These are phyloP conservation scores for Amniataba percoides DNA, from an alignment of 2,797 vertebrate genomes.

Conservation along the genomic window DNA sequence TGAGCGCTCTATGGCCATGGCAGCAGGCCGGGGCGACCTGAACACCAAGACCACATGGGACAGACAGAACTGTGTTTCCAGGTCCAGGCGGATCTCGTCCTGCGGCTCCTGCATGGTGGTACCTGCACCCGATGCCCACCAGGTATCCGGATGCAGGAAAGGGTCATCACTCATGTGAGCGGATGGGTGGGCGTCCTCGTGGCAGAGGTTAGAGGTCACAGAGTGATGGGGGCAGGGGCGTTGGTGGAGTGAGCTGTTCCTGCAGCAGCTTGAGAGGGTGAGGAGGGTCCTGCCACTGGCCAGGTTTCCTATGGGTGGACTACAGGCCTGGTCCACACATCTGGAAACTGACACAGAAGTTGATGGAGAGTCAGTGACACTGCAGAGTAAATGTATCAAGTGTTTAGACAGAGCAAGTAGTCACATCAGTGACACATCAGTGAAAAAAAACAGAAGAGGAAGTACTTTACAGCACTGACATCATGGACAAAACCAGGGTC, in stretches of 20 bases:
- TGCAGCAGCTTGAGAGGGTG: constrained; percentile 73
- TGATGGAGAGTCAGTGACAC: constrained; percentile 4
- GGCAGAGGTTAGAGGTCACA: constrained; percentile 76
- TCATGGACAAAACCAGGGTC: constrained; percentile 35
- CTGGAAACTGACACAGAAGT: constrained; percentile 79
- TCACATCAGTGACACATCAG: too few relatives aligned
- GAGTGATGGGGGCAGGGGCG: constrained; percentile 54
- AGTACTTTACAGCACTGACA: constrained; percentile 13
- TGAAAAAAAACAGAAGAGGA: background rate
- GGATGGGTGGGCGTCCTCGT: constrained; percentile 84
- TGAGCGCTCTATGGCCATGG: constrained; percentile 90
- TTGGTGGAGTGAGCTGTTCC: constrained; percentile 41
- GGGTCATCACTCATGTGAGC: constrained; percentile 90
- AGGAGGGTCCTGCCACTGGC: constrained; percentile 87
- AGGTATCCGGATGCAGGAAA: constrained; percentile 87
- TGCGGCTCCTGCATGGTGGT: constrained; percentile 46
- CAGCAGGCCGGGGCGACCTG: constrained; percentile 89
- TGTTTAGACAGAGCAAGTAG: background rate
- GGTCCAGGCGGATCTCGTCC: constrained; percentile 89
- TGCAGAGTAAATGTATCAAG: background rate
- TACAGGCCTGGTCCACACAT: constrained; percentile 88
- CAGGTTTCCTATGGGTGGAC: constrained; percentile 91
- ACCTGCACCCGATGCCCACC: constrained; percentile 89
- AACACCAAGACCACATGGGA: constrained; percentile 91
- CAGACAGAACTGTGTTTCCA: constrained; percentile 89